Conservation (phyloP, 2,888 invertebrate genomes). For the Charanyca ferruginea region DNA sequence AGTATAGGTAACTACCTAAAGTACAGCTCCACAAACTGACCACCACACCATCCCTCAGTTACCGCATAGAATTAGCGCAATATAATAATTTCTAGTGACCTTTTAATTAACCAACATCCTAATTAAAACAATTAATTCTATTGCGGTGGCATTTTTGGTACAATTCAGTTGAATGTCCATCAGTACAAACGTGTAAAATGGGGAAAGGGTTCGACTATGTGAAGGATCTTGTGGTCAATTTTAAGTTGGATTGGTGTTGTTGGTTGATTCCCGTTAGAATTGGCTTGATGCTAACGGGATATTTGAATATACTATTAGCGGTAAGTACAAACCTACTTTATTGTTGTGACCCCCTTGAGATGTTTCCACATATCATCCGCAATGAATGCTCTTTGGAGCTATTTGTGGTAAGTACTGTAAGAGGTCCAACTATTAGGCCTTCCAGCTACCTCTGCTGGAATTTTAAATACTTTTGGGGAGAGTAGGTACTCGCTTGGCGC, state of each 20-base stretch:
- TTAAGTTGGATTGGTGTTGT: constrained; percentile 78
- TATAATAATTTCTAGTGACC: constrained; percentile 74
- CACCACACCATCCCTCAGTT: constrained; percentile 34
- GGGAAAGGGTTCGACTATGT: constrained; percentile 72
- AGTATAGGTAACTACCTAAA: too few relatives aligned
- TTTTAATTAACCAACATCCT: constrained; percentile 80
- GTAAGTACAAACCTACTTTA: too few relatives aligned
- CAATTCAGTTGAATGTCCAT: constrained; percentile 53
- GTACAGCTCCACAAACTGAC: constrained; percentile 43
- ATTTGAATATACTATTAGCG: constrained; percentile 75
- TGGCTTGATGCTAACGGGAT: constrained; percentile 77
- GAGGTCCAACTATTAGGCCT: too few relatives aligned
- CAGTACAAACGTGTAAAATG: constrained; percentile 67
- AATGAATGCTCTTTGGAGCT: too few relatives aligned
- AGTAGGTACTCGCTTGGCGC: too few relatives aligned
- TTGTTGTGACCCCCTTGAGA: too few relatives aligned
- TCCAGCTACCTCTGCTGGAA: too few relatives aligned
- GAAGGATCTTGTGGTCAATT: constrained; percentile 72
- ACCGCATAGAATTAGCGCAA: constrained; percentile 67
- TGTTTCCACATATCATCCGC: too few relatives aligned
- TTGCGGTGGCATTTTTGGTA: constrained; percentile 54
- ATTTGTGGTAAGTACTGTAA: too few relatives aligned
- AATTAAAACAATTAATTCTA: constrained; percentile 74
- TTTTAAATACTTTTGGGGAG: too few relatives aligned
- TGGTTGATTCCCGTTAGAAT: constrained; percentile 77